phyloP scores from a whole-genome alignment of 1,140 invertebrate species.

The Drosophila malerkotliana region DNA sequence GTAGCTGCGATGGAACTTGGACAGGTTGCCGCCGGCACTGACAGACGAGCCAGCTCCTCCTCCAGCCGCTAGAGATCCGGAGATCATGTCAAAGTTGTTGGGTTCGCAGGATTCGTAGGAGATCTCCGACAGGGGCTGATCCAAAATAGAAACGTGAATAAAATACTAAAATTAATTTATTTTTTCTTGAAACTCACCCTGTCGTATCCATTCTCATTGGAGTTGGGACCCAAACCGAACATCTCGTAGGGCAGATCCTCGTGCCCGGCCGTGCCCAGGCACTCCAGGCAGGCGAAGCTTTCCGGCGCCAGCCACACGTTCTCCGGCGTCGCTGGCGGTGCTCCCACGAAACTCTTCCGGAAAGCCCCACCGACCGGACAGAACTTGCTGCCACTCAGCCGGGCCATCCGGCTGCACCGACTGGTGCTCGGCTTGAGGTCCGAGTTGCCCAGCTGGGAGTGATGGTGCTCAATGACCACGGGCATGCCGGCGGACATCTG shows the following conservation, averaged over 20 bases:
- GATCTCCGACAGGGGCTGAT: slow-evolving; percentile 78
- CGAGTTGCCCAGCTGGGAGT: slow-evolving; percentile 70
- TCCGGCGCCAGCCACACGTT: slow-evolving; percentile 87
- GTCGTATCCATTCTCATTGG: slow-evolving; percentile 71
- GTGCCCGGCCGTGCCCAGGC: slow-evolving; percentile 87
- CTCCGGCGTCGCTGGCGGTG: slow-evolving; percentile 79
- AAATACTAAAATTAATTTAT: neutral
- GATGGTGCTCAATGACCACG: slow-evolving; percentile 86
- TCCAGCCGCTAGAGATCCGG: slow-evolving; percentile 45
- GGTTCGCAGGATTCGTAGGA: slow-evolving; percentile 80
- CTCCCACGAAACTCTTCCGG: slow-evolving; percentile 73
- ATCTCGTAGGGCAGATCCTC: slow-evolving; percentile 85
- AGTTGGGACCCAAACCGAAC: slow-evolving; percentile 62
- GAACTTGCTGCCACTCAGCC: slow-evolving; percentile 67
- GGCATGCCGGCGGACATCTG: slow-evolving; percentile 83
- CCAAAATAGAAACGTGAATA: neutral
- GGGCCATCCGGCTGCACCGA: slow-evolving; percentile 74
- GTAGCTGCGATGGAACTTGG: slow-evolving; percentile 82
- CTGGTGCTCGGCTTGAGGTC: slow-evolving; percentile 81
- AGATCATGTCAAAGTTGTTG: slow-evolving; percentile 72
- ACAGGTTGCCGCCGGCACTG: slow-evolving; percentile 35
- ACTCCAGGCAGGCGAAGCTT: slow-evolving; percentile 91
- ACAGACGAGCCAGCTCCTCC: slow-evolving; percentile 20
- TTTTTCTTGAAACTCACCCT: slow-evolving; percentile 45
- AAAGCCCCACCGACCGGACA: slow-evolving; percentile 38